Percentiles rank a stretch among this genome's conserved stretches.
Conservation (phyloP, 2,888 invertebrate species). For the Neocrepidodera transversa region DNA sequence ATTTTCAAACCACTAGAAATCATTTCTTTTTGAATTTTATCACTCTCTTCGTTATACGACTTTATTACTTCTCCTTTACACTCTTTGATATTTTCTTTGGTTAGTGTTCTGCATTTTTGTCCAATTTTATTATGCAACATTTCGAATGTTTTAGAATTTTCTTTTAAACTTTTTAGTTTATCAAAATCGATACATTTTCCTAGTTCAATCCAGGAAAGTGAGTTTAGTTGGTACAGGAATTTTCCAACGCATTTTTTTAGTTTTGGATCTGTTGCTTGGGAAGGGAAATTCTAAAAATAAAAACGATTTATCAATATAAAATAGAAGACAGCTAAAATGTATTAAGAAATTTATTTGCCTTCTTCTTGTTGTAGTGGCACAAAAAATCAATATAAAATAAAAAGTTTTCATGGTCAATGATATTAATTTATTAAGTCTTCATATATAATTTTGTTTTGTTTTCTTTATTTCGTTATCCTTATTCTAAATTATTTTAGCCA, state of each 20-base stretch:
- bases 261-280: too few species aligned
- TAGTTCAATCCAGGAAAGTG: constrained; percentile 7
- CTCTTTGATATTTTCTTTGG: constrained; percentile 15
- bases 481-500: too few species aligned
- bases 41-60: neutral
- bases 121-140: constrained; percentile 14
- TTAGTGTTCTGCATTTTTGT: constrained; percentile 25
- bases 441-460: too few species aligned
- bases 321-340: too few species aligned
- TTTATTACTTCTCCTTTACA: constrained; percentile 16
- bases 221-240: constrained; percentile 24
- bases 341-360: too few species aligned
- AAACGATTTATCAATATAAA: too few species aligned
- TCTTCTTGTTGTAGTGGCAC: too few species aligned
- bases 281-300: too few species aligned
- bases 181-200: constrained; percentile 21
- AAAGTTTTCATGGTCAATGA: too few species aligned
- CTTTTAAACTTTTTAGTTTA: constrained; percentile 16
- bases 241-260: constrained; percentile 24
- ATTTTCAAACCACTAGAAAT: neutral
- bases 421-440: too few species aligned
- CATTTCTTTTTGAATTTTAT: neutral
- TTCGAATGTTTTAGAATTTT: neutral
- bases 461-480: too few species aligned
- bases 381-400: too few species aligned